phyloP scores from a whole-genome alignment of 1,140 invertebrate species.

The Hetaerina americana region DNA sequence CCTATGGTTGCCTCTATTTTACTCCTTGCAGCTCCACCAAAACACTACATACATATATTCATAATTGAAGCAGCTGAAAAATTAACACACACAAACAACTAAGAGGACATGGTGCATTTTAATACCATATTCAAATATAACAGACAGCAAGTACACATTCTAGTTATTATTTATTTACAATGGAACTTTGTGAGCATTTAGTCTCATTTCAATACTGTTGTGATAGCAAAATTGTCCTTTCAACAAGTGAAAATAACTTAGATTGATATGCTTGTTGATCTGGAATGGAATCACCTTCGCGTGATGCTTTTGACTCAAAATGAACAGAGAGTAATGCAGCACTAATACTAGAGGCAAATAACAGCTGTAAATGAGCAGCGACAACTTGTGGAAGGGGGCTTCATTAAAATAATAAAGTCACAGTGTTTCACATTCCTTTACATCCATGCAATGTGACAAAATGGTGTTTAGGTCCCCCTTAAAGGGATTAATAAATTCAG shows the following conservation, averaged over 20 bases:
- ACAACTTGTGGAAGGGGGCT: background rate
- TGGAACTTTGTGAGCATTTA: background rate
- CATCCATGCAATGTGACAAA: background rate
- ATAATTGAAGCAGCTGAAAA: background rate
- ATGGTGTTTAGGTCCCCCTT: background rate
- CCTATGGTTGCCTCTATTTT: too few relatives aligned
- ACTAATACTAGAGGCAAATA: background rate
- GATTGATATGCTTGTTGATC: background rate
- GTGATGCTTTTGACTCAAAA: background rate
- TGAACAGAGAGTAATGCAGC: background rate
- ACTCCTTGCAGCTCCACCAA: too few relatives aligned
- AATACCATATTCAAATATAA: constrained; percentile 1
- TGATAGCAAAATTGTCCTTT: background rate
- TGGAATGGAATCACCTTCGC: background rate
- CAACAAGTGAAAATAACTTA: background rate
- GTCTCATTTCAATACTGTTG: background rate
- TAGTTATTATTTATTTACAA: background rate
- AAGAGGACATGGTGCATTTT: background rate
- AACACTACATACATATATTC: background rate
- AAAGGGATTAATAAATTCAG: background rate
- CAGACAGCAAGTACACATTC: background rate
- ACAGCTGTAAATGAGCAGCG: background rate
- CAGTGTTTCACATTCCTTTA: background rate
- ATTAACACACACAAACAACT: background rate
- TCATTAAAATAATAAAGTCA: background rate